Evolutionary conservation across 1,140 invertebrate genomes (phyloP), one percentile per base, ranked within the genome.

Genomic region (Limonius californicus): DNA sequence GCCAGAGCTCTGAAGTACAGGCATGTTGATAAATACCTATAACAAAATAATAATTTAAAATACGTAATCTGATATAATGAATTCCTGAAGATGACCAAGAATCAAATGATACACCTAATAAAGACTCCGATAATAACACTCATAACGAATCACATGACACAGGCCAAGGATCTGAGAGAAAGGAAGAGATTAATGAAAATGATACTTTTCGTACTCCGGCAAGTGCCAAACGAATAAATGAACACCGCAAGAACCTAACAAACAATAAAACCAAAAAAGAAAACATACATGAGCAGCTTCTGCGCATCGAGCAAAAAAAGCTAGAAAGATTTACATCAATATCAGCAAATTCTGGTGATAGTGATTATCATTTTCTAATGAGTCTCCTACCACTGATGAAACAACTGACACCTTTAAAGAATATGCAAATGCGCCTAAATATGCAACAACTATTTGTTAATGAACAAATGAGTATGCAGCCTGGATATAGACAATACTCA

Each of bases 11-110:
- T 66, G 35, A 66, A 63, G 18, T 61, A 58, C 15, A 57, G 18
- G 8, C 61, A 56, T 27, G 61, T 66, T 18, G 64, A 3, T 14
- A 63, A 50, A 63, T 59, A 66, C 27, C 61, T 66, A 32, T 59
- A 66, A 66, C 2, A 23, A 54, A 7, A 32, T 32, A 4, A 6
- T 32, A 6, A 32, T 11, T 32, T 6, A 32, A 4, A 32, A 32
- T 32, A 32, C 4, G 4, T 11, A 32, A 32, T 32, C 4, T 32
- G 4, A 32, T 32, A 32, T 11, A 6, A 32, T 11, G 4, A 6
- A 32, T 32, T 32, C 11, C 4, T 32, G 11, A 32, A 32, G 27
- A 6, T 32, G 4, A 6, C 4, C 4, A 32, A 14, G 12, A 45
- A 14, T 4, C 16, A 32, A 32, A 32, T 32, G 27, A 32, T 6